These are phyloP conservation scores for Timema cristinae DNA, from an alignment of 2,888 invertebrate species.

Conservation along the genomic window DNA sequence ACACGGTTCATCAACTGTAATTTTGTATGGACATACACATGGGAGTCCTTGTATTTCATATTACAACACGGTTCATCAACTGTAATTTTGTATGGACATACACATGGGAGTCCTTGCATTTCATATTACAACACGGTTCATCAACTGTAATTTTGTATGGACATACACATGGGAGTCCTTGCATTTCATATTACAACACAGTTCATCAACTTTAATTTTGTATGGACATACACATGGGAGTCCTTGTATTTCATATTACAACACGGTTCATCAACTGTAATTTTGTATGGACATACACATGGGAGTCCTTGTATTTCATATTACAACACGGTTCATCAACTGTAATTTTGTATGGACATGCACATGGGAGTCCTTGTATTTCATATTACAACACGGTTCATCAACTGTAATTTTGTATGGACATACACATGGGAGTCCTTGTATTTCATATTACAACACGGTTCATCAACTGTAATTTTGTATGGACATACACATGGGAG, in stretches of 20 bases:
- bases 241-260: slow-evolving; percentile 6
- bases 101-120: slow-evolving; percentile 2
- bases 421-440: neutral
- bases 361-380: neutral
- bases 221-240: slow-evolving; percentile 1
- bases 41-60: slow-evolving; percentile 2
- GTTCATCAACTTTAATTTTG: neutral
- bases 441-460: slow-evolving; percentile 7
- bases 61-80: neutral
- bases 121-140: slow-evolving; percentile 4
- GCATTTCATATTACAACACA: slow-evolving; percentile 7
- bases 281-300: slow-evolving; percentile 6
- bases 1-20: neutral
- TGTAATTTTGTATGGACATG: slow-evolving; percentile 1
- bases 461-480: neutral
- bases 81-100: slow-evolving; percentile 1
- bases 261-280: neutral
- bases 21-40: slow-evolving; percentile 6
- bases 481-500: no score
- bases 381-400: slow-evolving; percentile 4
- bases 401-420: slow-evolving; percentile 1
- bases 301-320: slow-evolving; percentile 2
- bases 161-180: neutral
- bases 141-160: slow-evolving; percentile 1
- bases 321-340: neutral